Evolutionary conservation across 2,888 invertebrate genomes (phyloP).

Genomic region (Eucera pruinosa): DNA sequence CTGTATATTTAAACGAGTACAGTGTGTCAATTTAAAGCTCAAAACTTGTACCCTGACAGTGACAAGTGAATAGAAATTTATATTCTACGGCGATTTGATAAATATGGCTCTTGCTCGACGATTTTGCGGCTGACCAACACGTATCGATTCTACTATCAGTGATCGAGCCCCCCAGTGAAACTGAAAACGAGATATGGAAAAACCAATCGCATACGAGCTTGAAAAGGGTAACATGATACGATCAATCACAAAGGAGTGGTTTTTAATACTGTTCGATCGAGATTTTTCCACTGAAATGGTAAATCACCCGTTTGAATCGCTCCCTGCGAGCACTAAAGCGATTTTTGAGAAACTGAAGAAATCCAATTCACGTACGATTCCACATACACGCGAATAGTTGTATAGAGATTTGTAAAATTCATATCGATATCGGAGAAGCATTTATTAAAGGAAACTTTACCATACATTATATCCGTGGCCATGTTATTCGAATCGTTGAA

Average conservation of each 20-base stretch:
- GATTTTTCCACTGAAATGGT: conserved; percentile 6
- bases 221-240: not conserved
- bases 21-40: not conserved
- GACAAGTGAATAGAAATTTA: conserved; percentile 27
- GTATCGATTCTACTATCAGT: conserved; percentile 22
- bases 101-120: not conserved
- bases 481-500: too few relatives aligned
- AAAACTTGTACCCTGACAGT: not conserved
- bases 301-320: not conserved
- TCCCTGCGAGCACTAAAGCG: not conserved
- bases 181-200: conserved; percentile 34
- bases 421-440: not conserved
- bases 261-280: conserved; percentile 23
- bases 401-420: not conserved
- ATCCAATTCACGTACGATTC: not conserved
- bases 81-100: conserved; percentile 29
- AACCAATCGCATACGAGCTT: conserved; percentile 1
- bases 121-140: conserved; percentile 34
- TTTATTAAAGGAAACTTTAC: too few relatives aligned
- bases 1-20: not conserved
- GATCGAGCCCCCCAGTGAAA: conserved; percentile 20
- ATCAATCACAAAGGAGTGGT: conserved; percentile 14
- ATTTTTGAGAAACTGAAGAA: not conserved
- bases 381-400: not conserved
- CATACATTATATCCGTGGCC: too few relatives aligned